Evolutionary conservation across 2,797 vertebrate species (phyloP), one percentile per base, ranked within the genome.

Genomic region (Sylvia borin): DNA sequence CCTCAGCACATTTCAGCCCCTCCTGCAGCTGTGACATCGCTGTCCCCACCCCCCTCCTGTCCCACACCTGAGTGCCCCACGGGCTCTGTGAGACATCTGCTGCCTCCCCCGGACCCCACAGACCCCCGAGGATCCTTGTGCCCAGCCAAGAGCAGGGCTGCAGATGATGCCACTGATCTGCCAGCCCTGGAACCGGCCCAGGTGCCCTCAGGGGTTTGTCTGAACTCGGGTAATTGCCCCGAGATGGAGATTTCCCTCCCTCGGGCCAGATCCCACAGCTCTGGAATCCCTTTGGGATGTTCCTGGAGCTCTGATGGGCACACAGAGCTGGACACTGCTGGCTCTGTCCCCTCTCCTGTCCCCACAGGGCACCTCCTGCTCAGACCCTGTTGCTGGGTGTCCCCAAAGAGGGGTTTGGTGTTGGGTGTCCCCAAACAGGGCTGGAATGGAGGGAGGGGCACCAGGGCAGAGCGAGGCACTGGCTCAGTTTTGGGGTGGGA

Each of bases 401-500:
- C 36, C 29, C 36, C 50, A 42, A 1, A 19, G 5, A 25, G 26
- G 36, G 38, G 7, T 15, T 31, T 61, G 60, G 38, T 19, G 13
- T 5, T 45, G 42, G 21, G 10, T 67, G 16, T 12, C 50, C 20
- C 42, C 2, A 1, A 1, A 13, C 11, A 21, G 24, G 36, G 50
- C 6, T 10, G 64, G 40, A 40, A 6, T 10, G 15, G 36, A 67
- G 53, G 34, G 16, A 3, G 4, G 27, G 50, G 32, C 16, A 75
- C 7, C 0, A 2, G 45, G 34, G 25, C 11, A 26, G 24, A 36
- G 40, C 1, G 2, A 70, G 40, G 54, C 57, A 51, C 22, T 11
- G 2, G 42, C 50, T 62, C 2, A 1, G 31, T 21, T 18, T 27
- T 29, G 65, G 21, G 26, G 0, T 29, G 65, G 21, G 21, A 0